Conservation (phyloP, 2,888 invertebrate genomes). For the Ectemnius cavifrons region DNA sequence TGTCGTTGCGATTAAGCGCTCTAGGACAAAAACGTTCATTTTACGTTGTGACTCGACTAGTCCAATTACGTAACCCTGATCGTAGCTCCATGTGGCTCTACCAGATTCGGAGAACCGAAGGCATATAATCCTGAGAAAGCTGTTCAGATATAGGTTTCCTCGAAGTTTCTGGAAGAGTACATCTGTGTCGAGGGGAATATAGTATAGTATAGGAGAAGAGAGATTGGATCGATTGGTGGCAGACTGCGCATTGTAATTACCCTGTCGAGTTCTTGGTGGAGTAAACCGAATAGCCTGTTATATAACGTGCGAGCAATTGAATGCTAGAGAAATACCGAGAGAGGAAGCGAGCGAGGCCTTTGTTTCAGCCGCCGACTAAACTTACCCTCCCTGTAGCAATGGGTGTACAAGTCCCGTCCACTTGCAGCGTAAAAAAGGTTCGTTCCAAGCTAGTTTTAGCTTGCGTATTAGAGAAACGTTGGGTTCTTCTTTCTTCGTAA, state of each 20-base stretch:
- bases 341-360: background rate
- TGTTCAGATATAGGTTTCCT: background rate
- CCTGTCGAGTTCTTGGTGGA: background rate
- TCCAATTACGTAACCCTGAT: slow-evolving; percentile 46
- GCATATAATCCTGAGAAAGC: no score
- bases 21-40: slow-evolving; percentile 32
- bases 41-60: slow-evolving; percentile 28
- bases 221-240: background rate
- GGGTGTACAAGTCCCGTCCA: slow-evolving; percentile 53
- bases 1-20: background rate
- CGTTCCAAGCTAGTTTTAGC: no score
- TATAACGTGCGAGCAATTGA: background rate
- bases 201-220: background rate
- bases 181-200: background rate
- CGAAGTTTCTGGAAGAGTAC: slow-evolving; percentile 2
- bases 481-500: background rate
- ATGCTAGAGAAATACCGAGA: background rate
- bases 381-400: slow-evolving; percentile 69
- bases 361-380: slow-evolving; percentile 10
- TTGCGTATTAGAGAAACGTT: background rate
- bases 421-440: slow-evolving; percentile 44
- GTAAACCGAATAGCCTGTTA: background rate
- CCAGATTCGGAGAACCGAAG: no score
- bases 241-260: slow-evolving; percentile 1
- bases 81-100: slow-evolving; percentile 36